phyloP scores from a whole-genome alignment of 2,888 invertebrate genomes.

The Hypena proboscidalis region DNA sequence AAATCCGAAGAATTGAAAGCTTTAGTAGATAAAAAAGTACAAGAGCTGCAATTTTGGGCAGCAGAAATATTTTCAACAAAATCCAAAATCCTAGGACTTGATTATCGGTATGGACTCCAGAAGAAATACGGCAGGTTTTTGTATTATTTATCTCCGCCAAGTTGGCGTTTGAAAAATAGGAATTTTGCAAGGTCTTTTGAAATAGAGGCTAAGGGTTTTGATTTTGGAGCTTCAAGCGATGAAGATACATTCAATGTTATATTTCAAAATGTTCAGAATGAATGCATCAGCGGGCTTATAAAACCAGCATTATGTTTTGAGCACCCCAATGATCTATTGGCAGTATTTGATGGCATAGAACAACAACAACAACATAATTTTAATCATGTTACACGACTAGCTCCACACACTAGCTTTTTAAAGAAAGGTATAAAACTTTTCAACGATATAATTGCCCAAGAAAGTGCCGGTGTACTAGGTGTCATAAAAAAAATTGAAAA shows the following conservation, averaged over 20 bases:
- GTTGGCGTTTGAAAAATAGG: constrained; percentile 85
- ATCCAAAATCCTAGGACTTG: constrained; percentile 84
- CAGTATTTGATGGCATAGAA: constrained; percentile 86
- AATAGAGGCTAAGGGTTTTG: constrained; percentile 76
- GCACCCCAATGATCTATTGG: constrained; percentile 81
- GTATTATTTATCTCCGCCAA: constrained; percentile 87
- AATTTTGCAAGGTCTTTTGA: constrained; percentile 75
- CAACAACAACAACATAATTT: constrained; percentile 87
- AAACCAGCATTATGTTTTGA: constrained; percentile 85
- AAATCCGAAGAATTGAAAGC: constrained; percentile 77
- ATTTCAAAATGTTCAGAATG: constrained; percentile 77
- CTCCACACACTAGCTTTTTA: constrained; percentile 79
- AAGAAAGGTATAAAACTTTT: constrained; percentile 73
- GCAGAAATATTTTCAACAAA: constrained; percentile 61
- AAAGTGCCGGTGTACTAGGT: constrained; percentile 52
- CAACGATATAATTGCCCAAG: constrained; percentile 65
- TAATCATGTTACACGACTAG: constrained; percentile 84
- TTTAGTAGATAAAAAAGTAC: constrained; percentile 69
- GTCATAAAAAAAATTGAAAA: constrained; percentile 60
- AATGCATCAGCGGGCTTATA: constrained; percentile 66
- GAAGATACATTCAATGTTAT: constrained; percentile 70
- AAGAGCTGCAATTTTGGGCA: constrained; percentile 74
- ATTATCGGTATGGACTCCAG: constrained; percentile 86
- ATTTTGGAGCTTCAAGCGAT: constrained; percentile 63
- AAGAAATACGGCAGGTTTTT: constrained; percentile 89